Base-by-base conservation (phyloP, 2,797 vertebrate genomes). In the Tamandua tetradactyla region DNA sequence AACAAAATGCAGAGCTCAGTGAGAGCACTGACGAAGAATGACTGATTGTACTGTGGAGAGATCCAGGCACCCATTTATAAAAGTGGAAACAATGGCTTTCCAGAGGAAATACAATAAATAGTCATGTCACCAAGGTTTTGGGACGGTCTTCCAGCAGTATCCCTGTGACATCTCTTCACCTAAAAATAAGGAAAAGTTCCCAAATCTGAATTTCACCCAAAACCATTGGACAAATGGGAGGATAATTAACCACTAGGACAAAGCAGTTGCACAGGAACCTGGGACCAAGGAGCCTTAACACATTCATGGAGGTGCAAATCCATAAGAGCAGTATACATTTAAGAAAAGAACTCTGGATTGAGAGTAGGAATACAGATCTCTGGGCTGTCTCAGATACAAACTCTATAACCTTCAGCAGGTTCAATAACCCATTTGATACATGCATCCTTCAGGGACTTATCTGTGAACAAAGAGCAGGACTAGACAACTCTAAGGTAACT, bases 391-490 rank as follows among this genome's bases (percentile, higher is more conserved):
- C 23, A 12, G 27, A 94, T 57, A 86, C 47, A 72, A 87, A 40
- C 32, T 44, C 55, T 61, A 14, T 47, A 75, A 52, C 42, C 44
- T 66, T 52, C 22, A 20, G 42, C 35, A 55, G 42, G 32, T 40
- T 55, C 37, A 90, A 14, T 62, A 71, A 74, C 18, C 75, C 30
- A 55, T 17, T 80, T 85, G 68, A 90, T 35, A 76, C 15, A 57
- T 0, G 2, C 84, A 71, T 22, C 42, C 87, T 91, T 95, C 35
- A 74, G 72, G 62, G 55, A 82, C 86, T 89, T 10, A 0, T 68
- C 91, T 95, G 32, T 90, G 87, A 68, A 30, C 75, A 66, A 92
- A 61, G 32, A 92, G 32, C 52, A 59, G 57, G 49, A 80, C 75
- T 72, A 1, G 10, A 72, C 92, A 79, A 91, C 32, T 88, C 68